Base-by-base conservation (phyloP, 2,888 invertebrate species). In the Metallyticus violacea region DNA sequence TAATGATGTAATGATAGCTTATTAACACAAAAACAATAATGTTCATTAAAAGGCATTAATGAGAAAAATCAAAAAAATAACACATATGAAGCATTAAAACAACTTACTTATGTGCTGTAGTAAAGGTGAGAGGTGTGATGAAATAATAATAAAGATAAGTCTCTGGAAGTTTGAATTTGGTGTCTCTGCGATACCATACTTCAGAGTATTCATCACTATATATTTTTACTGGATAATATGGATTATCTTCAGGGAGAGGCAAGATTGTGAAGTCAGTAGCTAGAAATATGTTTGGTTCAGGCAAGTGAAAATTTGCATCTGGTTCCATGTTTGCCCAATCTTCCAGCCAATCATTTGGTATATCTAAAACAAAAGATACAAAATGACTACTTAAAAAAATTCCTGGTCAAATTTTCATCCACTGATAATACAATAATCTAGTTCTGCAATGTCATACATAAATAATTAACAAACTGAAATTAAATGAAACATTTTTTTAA, bases 101-200 rank as follows among this genome's bases (percentile, higher is more conserved):
- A 86, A 91, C 94, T 93, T 90, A 96, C 96, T 95, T 95, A 90
- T 94, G 93, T 0, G 95, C 93, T 81, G 94, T 94, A 88, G 94
- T 93, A 81, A 94, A 91, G 15, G 94, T 93, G 27, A 95, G 91
- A 3, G 97, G 96, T 25, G 95, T 95, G 86, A 96, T 93, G 88
- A 97, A 94, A 91, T 96, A 95, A 90, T 96, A 95, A 89, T 94
- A 93, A 89, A 97, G 94, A 89, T 94, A 93, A 0, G 96, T 96
- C 79, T 95, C 95, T 0, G 98, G 98, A 83, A 97, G 93, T 77
- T 95, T 93, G 91, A 97, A 98, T 91, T 96, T 97, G 89, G 95
- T 94, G 91, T 98, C 98, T 28, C 95, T 95, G 89, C 96, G 95
- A 91, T 96, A 97, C 97, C 97, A 98, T 83, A 98, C 91, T 91